phyloP scores from a whole-genome alignment of 2,113 vertebrate genomes.

The Xenopus tropicalis region DNA sequence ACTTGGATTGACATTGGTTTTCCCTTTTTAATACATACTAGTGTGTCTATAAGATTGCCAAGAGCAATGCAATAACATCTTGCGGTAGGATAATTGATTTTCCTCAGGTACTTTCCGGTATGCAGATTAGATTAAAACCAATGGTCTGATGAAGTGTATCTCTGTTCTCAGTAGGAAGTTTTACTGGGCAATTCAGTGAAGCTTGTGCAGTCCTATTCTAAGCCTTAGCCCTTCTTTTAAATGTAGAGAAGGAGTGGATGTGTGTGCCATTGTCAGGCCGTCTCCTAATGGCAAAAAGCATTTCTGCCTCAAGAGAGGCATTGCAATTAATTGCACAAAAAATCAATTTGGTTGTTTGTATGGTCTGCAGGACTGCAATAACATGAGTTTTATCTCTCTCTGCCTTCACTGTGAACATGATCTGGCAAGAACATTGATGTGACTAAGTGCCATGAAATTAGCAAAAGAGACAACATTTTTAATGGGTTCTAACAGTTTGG shows the following conservation, averaged over 20 bases:
- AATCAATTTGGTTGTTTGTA: conserved; percentile 10
- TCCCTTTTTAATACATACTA: no score
- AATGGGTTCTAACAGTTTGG: neutral
- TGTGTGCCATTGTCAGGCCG: neutral
- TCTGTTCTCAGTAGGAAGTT: neutral
- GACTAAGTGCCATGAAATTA: conserved; percentile 26
- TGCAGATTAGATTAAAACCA: neutral
- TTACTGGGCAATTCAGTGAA: neutral
- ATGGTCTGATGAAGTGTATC: neutral
- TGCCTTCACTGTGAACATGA: conserved; percentile 1
- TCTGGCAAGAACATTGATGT: conserved; percentile 6
- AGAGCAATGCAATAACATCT: neutral
- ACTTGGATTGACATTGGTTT: no score
- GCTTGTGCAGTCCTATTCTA: neutral
- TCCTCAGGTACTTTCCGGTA: no score
- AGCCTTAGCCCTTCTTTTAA: neutral
- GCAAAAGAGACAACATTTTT: conserved; percentile 1
- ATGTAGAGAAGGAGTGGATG: neutral
- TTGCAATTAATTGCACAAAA: conserved; percentile 10
- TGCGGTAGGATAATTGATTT: no score
- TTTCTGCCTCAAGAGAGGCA: conserved; percentile 2
- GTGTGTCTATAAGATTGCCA: no score
- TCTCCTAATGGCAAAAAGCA: neutral
- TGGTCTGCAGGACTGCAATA: neutral
- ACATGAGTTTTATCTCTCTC: conserved; percentile 2